phyloP scores from a whole-genome alignment of 2,888 invertebrate species.

The Alloplasta piceator region DNA sequence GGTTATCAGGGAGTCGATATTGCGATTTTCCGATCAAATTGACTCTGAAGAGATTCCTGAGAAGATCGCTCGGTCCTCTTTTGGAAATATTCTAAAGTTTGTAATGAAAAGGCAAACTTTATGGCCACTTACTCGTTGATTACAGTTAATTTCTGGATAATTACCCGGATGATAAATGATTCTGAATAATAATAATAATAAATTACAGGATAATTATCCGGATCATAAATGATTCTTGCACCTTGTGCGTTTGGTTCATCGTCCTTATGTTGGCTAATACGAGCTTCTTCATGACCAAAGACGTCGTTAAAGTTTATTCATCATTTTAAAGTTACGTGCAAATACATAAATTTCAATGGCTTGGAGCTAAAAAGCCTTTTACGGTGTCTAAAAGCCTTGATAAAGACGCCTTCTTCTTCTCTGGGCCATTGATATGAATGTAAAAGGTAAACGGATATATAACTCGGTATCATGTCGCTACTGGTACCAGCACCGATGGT shows the following conservation, averaged over 20 bases:
- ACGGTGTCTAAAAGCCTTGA: too few species aligned
- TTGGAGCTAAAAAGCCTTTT: too few species aligned
- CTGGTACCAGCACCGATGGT: not conserved
- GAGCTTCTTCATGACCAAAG: slow-evolving; percentile 6
- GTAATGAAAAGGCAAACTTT: too few species aligned
- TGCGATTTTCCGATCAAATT: slow-evolving; percentile 32
- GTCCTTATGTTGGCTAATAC: not conserved
- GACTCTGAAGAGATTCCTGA: not conserved
- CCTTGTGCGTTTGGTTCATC: slow-evolving; percentile 1
- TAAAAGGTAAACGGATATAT: not conserved
- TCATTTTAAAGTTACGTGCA: slow-evolving; percentile 26
- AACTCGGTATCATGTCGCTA: not conserved
- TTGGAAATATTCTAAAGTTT: too few species aligned
- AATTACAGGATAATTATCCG: too few species aligned
- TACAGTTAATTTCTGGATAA: too few species aligned
- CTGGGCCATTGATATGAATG: too few species aligned
- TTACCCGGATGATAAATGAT: too few species aligned
- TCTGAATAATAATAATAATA: too few species aligned
- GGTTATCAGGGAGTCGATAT: not conserved
- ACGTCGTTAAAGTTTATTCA: slow-evolving; percentile 36
- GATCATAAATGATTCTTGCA: slow-evolving; percentile 1
- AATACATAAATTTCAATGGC: not conserved
- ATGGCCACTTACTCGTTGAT: too few species aligned
- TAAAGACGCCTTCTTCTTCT: too few species aligned
- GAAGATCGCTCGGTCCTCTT: not conserved